These are phyloP conservation scores for Amphilophus citrinellus DNA, from an alignment of 2,113 vertebrate species.

Conservation along the genomic window DNA sequence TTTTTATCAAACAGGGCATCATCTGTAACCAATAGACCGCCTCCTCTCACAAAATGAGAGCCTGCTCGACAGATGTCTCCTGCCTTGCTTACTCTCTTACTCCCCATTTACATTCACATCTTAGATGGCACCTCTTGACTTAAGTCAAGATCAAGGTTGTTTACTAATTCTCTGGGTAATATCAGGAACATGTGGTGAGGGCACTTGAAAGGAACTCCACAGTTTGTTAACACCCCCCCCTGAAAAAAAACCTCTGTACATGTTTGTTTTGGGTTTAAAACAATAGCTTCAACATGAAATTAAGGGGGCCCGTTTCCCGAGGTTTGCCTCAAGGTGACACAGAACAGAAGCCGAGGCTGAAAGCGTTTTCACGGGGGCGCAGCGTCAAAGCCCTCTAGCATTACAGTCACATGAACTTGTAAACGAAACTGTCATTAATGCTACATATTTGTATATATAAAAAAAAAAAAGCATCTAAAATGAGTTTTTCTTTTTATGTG, in stretches of 20 bases:
- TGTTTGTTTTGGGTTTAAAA: slow-evolving; percentile 72
- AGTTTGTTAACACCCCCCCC: slow-evolving; percentile 56
- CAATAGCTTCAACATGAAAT: slow-evolving; percentile 67
- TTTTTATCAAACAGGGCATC: slow-evolving; percentile 82
- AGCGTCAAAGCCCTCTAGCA: slow-evolving; percentile 23
- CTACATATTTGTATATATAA: not conserved
- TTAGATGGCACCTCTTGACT: slow-evolving; percentile 80
- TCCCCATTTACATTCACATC: slow-evolving; percentile 75
- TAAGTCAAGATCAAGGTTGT: slow-evolving; percentile 76
- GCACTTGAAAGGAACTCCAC: slow-evolving; percentile 69
- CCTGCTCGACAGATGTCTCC: slow-evolving; percentile 84
- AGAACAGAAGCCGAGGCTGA: slow-evolving; percentile 59
- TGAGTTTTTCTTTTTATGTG: not conserved
- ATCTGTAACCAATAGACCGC: slow-evolving; percentile 83
- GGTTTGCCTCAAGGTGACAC: slow-evolving; percentile 58
- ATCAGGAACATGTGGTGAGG: slow-evolving; percentile 71
- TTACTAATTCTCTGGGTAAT: slow-evolving; percentile 69
- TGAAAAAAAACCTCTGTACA: slow-evolving; percentile 42
- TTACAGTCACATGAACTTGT: not conserved
- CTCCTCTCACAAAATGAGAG: slow-evolving; percentile 78
- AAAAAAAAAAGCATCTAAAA: not conserved
- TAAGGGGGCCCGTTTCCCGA: slow-evolving; percentile 59
- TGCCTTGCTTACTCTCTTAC: slow-evolving; percentile 69
- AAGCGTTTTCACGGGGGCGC: slow-evolving; percentile 14
- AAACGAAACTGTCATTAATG: not conserved